Base-by-base conservation (phyloP, 1,140 invertebrate genomes). In the Aphelenchoides besseyi region DNA sequence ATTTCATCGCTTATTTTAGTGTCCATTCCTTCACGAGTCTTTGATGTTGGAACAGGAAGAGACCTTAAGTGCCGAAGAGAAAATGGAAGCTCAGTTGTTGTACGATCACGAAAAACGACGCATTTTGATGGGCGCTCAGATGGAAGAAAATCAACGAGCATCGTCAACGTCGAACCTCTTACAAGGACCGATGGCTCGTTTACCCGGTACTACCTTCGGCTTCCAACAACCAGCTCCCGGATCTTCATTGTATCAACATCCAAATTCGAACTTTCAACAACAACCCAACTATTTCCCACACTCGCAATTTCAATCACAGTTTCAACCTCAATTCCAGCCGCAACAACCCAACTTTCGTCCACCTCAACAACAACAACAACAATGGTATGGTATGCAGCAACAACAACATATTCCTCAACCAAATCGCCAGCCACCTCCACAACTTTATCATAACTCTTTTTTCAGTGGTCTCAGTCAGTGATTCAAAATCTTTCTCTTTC, bases 21-120 rank as follows among this genome's bases (percentile, higher is more conserved):
- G 92, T 81, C 96, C 95, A 0, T 98, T 98, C 86, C 91, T 95
- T 77, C 96, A 99, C 84, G 96, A 98, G 86, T 95, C 93, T 26
- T 86, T 98, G 36, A 87, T 98, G 3, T 91, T 97, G 1, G 96
- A 98, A 86, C 88, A 93, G 35, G 95, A 98, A 78, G 91, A 95
- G 80, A 93, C 95, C 79, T 87, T 98, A 12, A 96, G 93, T 1
- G 92, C 93, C 83, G 91, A 92, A 30, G 96, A 98, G 84, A 97
- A 98, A 84, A 87, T 92, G 74, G 86, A 96, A 54, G 96, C 95
- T 0, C 91, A 94, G 81, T 88, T 93, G 77, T 91, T 92, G 76
- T 98, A 97, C 82, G 93, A 97, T 83, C 87, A 93, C 69, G 93
- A 96, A 82, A 95, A 95, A 86, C 91, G 92, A 32, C n/a, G 68